A percentile compares a stretch with the other conserved stretches of the same genome.
These are phyloP conservation scores for Apostichopus leukothele DNA, from an alignment of 53 echinoderm and acorn worm species.

Conservation along the genomic window DNA sequence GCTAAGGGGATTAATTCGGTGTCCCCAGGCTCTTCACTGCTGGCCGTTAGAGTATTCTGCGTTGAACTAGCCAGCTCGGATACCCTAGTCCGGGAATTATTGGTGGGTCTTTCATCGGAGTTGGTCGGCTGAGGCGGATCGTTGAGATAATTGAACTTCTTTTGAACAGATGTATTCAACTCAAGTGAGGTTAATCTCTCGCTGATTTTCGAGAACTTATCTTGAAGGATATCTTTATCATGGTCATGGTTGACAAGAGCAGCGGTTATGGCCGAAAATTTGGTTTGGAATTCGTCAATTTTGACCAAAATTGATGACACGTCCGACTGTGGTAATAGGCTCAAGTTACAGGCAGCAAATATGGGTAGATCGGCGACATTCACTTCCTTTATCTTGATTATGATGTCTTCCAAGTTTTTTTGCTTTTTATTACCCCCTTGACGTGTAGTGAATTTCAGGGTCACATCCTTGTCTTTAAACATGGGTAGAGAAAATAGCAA, in stretches of 20 bases:
- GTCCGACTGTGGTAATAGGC: background rate
- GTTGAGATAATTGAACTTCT: too few species aligned
- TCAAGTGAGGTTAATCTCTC: too few species aligned
- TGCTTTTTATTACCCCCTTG: conserved; percentile 4
- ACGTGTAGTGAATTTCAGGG: background rate
- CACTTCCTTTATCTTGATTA: background rate
- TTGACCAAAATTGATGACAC: background rate
- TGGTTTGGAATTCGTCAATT: background rate
- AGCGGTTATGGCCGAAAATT: background rate
- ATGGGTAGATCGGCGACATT: background rate
- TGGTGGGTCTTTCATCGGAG: too few species aligned
- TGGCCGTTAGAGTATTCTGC: too few species aligned
- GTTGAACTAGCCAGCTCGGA: too few species aligned
- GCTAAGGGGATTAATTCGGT: too few species aligned
- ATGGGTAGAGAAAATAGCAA: conserved; percentile 3
- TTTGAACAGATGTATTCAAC: too few species aligned
- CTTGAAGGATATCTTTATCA: background rate
- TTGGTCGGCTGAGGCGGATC: too few species aligned
- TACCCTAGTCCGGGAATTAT: too few species aligned
- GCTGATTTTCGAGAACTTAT: background rate
- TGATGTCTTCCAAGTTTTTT: background rate
- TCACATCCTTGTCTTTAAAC: conserved; percentile 12
- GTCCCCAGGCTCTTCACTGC: too few species aligned
- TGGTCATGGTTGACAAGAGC: background rate
- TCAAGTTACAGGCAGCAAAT: conserved; percentile 5